Evolutionary conservation across 2,888 invertebrate genomes (phyloP).

Genomic region (Tanypteryx hageni): DNA sequence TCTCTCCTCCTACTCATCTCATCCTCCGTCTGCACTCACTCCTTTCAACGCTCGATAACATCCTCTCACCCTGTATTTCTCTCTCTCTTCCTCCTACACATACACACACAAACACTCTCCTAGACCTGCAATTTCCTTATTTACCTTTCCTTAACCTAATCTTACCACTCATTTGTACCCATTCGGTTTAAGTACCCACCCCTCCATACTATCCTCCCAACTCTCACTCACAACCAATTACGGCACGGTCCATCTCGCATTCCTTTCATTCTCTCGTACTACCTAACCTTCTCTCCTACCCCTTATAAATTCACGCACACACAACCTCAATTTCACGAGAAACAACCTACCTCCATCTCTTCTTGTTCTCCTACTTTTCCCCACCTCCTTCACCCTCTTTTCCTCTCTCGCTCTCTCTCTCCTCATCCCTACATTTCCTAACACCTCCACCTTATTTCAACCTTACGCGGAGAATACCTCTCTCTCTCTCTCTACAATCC

Average conservation of each 20-base stretch:
- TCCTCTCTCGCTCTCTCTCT: too few relatives aligned
- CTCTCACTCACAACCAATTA: background rate
- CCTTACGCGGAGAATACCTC: too few relatives aligned
- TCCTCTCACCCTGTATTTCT: background rate
- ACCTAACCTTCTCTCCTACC: background rate
- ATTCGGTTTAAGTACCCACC: background rate
- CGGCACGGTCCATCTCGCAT: background rate
- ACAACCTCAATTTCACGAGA: too few relatives aligned
- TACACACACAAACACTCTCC: background rate
- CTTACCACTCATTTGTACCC: background rate
- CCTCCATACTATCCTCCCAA: background rate
- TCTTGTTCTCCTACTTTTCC: too few relatives aligned
- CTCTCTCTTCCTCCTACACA: background rate
- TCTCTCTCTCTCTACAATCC: too few relatives aligned
- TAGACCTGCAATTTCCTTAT: background rate
- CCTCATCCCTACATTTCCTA: too few relatives aligned
- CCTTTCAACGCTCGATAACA: background rate
- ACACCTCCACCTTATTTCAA: too few relatives aligned
- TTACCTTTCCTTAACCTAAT: slow-evolving; percentile 25
- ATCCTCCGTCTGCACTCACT: too few relatives aligned
- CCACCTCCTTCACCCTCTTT: too few relatives aligned
- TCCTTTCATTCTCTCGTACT: background rate
- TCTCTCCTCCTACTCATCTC: background rate
- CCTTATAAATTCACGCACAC: too few relatives aligned
- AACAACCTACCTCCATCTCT: too few relatives aligned